phyloP scores from a whole-genome alignment of 2,113 vertebrate species.

The Colossoma macropomum region DNA sequence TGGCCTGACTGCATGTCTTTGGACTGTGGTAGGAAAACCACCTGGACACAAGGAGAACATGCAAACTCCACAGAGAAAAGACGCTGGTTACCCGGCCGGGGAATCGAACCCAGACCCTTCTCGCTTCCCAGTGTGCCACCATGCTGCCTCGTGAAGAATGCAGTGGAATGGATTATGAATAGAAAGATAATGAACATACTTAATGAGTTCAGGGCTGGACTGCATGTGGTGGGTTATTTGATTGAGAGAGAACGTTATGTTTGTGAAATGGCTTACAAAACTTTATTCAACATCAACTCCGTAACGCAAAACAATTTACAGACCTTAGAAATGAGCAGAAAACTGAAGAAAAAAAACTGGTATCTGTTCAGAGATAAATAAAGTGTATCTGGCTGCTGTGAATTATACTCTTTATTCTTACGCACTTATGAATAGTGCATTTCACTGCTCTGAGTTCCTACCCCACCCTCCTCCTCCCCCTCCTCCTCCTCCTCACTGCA shows the following conservation, averaged over 20 bases:
- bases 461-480: neutral
- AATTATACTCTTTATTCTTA: neutral
- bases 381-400: neutral
- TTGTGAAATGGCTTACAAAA: constrained; percentile 28
- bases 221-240: no score
- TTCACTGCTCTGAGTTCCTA: neutral
- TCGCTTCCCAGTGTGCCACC: no score
- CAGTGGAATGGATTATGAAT: neutral
- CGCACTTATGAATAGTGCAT: constrained; percentile 21
- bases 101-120: no score
- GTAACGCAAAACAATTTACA: constrained; percentile 9
- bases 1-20: no score
- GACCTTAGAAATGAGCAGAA: constrained; percentile 7
- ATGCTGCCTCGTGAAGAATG: no score
- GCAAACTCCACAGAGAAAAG: no score
- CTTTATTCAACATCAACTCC: constrained; percentile 37
- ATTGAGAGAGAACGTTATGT: neutral
- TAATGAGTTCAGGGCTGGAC: no score
- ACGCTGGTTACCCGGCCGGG: no score
- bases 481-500: neutral
- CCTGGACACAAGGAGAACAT: no score
- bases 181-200: neutral
- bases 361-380: constrained; percentile 34
- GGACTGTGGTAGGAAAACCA: no score
- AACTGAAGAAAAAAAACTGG: neutral